phyloP scores from a whole-genome alignment of 2,888 invertebrate genomes.

The Sesia bembeciformis region DNA sequence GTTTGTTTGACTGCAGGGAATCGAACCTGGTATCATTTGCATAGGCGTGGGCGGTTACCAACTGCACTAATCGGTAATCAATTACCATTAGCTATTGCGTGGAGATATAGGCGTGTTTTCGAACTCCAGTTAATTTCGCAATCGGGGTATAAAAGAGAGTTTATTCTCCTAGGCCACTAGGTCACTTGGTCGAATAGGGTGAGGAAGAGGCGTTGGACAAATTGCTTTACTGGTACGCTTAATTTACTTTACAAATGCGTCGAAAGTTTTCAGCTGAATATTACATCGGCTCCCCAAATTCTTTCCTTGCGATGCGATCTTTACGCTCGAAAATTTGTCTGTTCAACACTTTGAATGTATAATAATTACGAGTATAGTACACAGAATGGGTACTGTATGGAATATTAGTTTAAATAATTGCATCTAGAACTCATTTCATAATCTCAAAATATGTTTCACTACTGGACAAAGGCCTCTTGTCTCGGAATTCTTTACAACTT shows the following conservation, averaged over 20 bases:
- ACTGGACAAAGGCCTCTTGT: too few relatives aligned
- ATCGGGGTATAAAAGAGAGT: slow-evolving; percentile 22
- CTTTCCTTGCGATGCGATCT: slow-evolving; percentile 12
- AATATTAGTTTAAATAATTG: too few relatives aligned
- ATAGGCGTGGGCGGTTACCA: too few relatives aligned
- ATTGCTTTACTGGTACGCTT: slow-evolving; percentile 47
- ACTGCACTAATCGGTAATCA: too few relatives aligned
- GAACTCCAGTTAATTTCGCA: slow-evolving; percentile 39
- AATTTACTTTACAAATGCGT: slow-evolving; percentile 58
- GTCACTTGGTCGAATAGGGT: slow-evolving; percentile 38
- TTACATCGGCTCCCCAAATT: slow-evolving; percentile 25
- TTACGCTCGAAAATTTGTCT: not conserved
- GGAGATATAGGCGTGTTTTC: slow-evolving; percentile 36
- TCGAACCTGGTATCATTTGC: too few relatives aligned
- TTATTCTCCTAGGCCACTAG: slow-evolving; percentile 26
- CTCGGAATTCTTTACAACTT: too few relatives aligned
- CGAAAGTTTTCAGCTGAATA: slow-evolving; percentile 39
- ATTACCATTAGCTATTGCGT: slow-evolving; percentile 7
- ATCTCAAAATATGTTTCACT: too few relatives aligned
- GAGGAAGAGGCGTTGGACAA: slow-evolving; percentile 41
- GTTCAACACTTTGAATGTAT: too few relatives aligned
- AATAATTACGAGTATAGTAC: too few relatives aligned
- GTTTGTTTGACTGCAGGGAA: too few relatives aligned
- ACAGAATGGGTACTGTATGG: too few relatives aligned
- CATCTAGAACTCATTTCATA: too few relatives aligned